Base-by-base conservation (phyloP, 35 echinoderm and acorn worm species). In the Amphiura filiformis region DNA sequence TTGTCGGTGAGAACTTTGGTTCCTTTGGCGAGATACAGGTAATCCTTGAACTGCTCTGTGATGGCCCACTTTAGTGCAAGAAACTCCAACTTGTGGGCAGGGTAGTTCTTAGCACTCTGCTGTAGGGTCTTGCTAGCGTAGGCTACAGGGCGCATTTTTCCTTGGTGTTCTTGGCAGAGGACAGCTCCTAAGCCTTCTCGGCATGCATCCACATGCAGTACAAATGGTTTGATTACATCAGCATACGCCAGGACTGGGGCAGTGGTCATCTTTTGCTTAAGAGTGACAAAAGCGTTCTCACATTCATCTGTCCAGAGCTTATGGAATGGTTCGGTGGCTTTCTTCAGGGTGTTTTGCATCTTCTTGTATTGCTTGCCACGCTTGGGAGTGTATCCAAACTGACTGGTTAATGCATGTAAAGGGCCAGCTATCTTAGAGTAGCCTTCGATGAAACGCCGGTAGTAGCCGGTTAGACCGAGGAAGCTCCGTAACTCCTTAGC, bases 41-140 rank as follows among this genome's bases (percentile, higher is more conserved):
- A 95, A 65, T 90, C 83, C 23, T 80, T 41, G 70, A 94, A 94
- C 33, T 94, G 89, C 1, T 87, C 89, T 26, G 89, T 88, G n/a
- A 91, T 52, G 3, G 89, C 89, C 93, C 93, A 95, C 70, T 91
- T 88, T 28, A 95, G 38, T 1, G 89, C 93, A 32, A 95, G 30
- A 34, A 94, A 94, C 52, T 94, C 88, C 23, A 95, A 65, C 47
- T 95, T 95, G 78, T 91, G 93, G 20, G 91, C 31, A 39, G 77
- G 64, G 40, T 94, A 94, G 39, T 91, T 94, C 80, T 94, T 94
- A 26, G 91, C 88, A 31, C 84, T 37, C 3, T 88, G 84, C 20
- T 35, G 64, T 38, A 90, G 38, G 13, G 84, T 35, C 22, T 83
- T 75, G 22, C 88, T 91, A 26, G 82, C 88, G 78, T 87, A 94